Percentiles rank a stretch among this genome's conserved stretches.
Conservation (phyloP, 2,888 invertebrate species). For the Thelaira solivaga region DNA sequence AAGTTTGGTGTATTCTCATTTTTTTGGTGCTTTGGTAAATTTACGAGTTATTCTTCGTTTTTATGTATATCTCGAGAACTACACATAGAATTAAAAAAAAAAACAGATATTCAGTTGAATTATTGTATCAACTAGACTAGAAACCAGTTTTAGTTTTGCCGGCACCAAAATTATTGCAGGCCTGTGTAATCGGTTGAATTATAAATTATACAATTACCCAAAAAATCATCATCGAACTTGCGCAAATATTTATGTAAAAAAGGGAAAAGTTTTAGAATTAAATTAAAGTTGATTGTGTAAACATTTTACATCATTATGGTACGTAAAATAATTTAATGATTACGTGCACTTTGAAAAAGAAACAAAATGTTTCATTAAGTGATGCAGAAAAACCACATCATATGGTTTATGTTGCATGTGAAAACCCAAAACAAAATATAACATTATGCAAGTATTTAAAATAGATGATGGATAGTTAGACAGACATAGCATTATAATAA, state of each 20-base stretch:
- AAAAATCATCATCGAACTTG: background rate
- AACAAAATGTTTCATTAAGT: background rate
- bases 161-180: no score
- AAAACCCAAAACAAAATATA: background rate
- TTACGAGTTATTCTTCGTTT: no score
- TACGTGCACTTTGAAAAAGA: background rate
- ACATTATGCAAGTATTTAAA: background rate
- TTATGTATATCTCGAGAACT: no score
- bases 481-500: background rate
- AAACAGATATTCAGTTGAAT: no score
- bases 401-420: constrained; percentile 5
- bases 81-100: no score
- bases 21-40: no score
- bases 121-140: no score
- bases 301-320: background rate
- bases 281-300: constrained; percentile 1
- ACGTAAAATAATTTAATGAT: background rate
- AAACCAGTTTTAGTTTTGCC: no score
- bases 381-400: constrained; percentile 8
- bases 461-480: background rate
- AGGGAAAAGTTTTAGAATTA: background rate
- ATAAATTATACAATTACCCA: background rate
- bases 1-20: no score
- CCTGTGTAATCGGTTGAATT: no score
- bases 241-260: background rate